These are phyloP conservation scores for Lacerta agilis DNA, from an alignment of 2,797 vertebrate species.

Conservation along the genomic window DNA sequence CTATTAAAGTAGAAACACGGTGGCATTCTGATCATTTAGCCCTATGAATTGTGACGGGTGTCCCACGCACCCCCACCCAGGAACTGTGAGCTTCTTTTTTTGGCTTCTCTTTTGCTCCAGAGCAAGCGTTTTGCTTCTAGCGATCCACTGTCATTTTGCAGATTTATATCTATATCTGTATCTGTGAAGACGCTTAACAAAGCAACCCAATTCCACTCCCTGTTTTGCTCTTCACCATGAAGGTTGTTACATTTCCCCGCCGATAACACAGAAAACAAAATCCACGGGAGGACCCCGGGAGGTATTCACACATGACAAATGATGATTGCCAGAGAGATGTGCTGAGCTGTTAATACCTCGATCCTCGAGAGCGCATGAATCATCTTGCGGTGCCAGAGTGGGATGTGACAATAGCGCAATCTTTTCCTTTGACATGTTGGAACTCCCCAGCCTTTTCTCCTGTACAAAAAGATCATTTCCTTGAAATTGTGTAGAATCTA, in stretches of 20 bases:
- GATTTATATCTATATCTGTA: neutral
- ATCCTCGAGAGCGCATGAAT: conserved; percentile 68
- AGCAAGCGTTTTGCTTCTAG: conserved; percentile 40
- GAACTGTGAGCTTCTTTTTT: conserved; percentile 47
- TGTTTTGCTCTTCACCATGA: conserved; percentile 50
- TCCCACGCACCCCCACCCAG: conserved; percentile 21
- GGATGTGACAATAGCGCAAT: conserved; percentile 52
- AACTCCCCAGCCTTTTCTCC: conserved; percentile 20
- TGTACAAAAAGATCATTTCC: conserved; percentile 9
- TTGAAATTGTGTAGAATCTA: neutral
- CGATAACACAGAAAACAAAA: conserved; percentile 64
- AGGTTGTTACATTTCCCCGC: conserved; percentile 59
- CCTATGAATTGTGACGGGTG: conserved; percentile 63
- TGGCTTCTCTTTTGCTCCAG: conserved; percentile 53
- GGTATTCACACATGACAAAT: conserved; percentile 72
- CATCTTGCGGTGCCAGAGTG: conserved; percentile 49
- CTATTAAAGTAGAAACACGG: conserved; percentile 66
- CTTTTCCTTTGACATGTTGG: conserved; percentile 48
- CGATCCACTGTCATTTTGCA: conserved; percentile 63
- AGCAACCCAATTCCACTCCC: conserved; percentile 64
- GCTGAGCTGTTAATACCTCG: conserved; percentile 72
- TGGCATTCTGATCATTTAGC: conserved; percentile 56
- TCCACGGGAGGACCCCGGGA: conserved; percentile 64
- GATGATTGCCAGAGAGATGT: conserved; percentile 67
- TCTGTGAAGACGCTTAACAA: conserved; percentile 44